Evolutionary conservation across 2,888 invertebrate species (phyloP), one percentile per base, ranked within the genome.

Genomic region (Sarcophaga caerulescens): DNA sequence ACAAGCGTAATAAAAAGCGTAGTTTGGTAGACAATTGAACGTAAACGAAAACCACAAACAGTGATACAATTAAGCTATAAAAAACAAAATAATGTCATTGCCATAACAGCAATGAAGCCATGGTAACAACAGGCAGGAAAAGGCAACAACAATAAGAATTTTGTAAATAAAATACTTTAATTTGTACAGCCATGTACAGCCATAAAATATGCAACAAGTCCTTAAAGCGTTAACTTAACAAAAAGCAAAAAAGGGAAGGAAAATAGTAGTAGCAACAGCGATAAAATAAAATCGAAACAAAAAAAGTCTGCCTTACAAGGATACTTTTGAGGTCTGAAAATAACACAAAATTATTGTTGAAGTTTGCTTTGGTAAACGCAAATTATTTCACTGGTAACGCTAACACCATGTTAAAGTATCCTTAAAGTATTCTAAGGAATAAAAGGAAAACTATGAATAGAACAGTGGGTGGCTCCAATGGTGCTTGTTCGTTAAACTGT

Each of bases 11-110:
- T 76, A 74, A 81, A 81, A 75, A 76, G 23, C 69, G 44, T 76
- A 81, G 81, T 85, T 78, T 59, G 60, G 63, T 66, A 81, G 52
- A 78, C 70, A 71, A 85, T 52, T 81, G 77, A 35, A 68, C 78
- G 70, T 78, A 70, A 81, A 81, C 63, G 62, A 70, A 74, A 57
- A 74, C 62, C 62, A 57, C 69, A 59, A 75, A 75, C 4, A 63
- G 75, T 68, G 19, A 52, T 85, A 60, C 78, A 85, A 85, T 81
- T 78, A 81, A 78, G 81, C 69, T 81, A 78, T 85, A 74, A 85
- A 81, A 70, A 59, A 17, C 47, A 44, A 47, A 81, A 52, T 77
- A 73, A 81, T 74, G 84, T 69, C 71, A 66, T 19, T 12, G 11
- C n/a, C 45, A 57, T 21, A 45, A 66, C n/a, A 60, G 10, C 14